Evolutionary conservation across 2,888 invertebrate genomes (phyloP), one percentile per base, ranked within the genome.

Genomic region (Osmoderma eremita): DNA sequence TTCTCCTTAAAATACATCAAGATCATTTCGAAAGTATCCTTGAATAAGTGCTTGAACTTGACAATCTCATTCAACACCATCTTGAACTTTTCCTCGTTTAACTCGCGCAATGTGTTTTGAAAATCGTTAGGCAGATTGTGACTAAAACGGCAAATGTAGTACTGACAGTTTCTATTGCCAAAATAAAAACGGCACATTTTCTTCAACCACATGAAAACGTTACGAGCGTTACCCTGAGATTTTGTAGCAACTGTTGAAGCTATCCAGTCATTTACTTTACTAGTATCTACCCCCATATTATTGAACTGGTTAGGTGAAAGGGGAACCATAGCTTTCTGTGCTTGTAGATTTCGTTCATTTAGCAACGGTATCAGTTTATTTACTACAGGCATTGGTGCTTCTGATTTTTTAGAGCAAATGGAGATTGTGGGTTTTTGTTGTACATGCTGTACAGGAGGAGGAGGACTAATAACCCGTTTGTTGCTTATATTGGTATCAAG

Each of bases 201-300:
- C 30, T 61, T 42, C n/a, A 61, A 5, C 3, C 15, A 45, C 17
- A 0, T 13, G 0, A 61, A 10, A 17, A 61, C 15, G 1, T 5
- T 36, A 12, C 18, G 17, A 12, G 17, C 5, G 18, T 45, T 61
- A 30, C 8, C 58, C 5, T 41, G 45, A 10, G 12, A 3, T 30
- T 61, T 45, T 3, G 45, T 3, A 0, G 30, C 12, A 8, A 51
- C 15, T 2, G 63, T 38, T 6, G 63, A 51, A 4, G 53, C 51
- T 24, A 63, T 51, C 63, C 63, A 63, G 4, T 63, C 51, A 15
- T 41, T 42, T 1, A 63, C 49, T 20, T 63, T 51, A 39, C 24
- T 53, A 13, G 51, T 42, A 13, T 51, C 38, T 4, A 22, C 41
- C 13, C 22, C 54, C 13, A 54, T 6, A 6, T n/a, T 6, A 12